These are phyloP conservation scores for Apodemia hepburni DNA, from an alignment of 2,888 invertebrate species.

Conservation along the genomic window DNA sequence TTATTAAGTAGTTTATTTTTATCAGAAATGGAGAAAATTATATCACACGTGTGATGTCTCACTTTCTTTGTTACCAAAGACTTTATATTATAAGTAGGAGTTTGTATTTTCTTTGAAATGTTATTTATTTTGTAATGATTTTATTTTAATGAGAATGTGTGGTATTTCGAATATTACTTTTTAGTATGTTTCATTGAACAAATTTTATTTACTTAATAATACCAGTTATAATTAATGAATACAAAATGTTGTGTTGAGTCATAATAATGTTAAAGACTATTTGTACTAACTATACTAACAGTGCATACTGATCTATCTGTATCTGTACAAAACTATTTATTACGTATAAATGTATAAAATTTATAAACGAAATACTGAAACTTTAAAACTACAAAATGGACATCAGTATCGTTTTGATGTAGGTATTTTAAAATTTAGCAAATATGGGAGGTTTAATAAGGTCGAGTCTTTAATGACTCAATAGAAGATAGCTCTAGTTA, in stretches of 20 bases:
- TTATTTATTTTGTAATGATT: constrained; percentile 28
- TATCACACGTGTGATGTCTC: constrained; percentile 30
- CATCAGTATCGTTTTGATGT: too few relatives aligned
- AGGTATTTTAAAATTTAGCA: too few relatives aligned
- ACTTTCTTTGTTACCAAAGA: constrained; percentile 39
- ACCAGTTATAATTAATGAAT: background rate
- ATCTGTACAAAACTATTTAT: background rate
- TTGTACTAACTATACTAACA: background rate
- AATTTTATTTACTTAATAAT: background rate
- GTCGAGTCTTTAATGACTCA: too few relatives aligned
- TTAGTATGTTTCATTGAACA: background rate
- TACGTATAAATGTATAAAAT: too few relatives aligned
- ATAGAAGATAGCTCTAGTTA: too few relatives aligned
- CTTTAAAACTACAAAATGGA: too few relatives aligned
- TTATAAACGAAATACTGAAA: too few relatives aligned
- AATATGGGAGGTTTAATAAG: too few relatives aligned
- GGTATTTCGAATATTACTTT: constrained; percentile 2
- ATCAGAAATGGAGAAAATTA: constrained; percentile 23
- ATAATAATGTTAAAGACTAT: background rate
- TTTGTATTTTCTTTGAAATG: constrained; percentile 23
- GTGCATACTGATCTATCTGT: background rate
- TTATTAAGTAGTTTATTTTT: constrained; percentile 25
- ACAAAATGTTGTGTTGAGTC: background rate
- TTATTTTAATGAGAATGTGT: constrained; percentile 9
- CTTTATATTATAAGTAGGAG: constrained; percentile 30